Base-by-base conservation (phyloP, 2,113 vertebrate species). In the Gadus macrocephalus region DNA sequence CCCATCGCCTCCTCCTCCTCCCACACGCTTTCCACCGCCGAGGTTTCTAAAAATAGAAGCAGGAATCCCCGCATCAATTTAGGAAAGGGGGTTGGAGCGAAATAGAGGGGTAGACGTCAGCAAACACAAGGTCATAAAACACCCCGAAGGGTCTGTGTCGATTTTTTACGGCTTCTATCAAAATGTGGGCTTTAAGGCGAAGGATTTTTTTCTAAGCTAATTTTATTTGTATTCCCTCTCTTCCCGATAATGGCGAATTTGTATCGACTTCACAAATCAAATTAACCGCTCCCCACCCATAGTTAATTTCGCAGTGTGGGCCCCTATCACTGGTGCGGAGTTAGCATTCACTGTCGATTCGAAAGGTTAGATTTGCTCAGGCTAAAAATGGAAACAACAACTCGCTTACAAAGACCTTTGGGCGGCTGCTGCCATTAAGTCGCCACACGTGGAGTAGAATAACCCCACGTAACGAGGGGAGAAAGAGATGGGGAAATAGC, bases 41-140 rank as follows among this genome's bases (percentile, higher is more conserved):
- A 67, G 63, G 19, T 69, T 49, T 71, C 88, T 91, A 90, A 91
- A 91, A 90, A 90, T 91, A 91, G 89, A 82, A 80, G 31, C 83
- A 89, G 90, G 89, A 90, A 90, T 90, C 89, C 90, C 89, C 88
- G 85, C 89, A 90, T 90, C 89, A 85, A 82, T 91, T 91, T 86
- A 80, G 80, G 79, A 38, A 69, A 62, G 60, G 73, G 66, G 67
- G 65, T 35, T 27, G 27, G 60, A 1, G 56, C 20, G 31, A 49
- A 14, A 49, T 9, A 9, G 42, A 49, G 73, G 75, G 58, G 49
- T 49, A 16, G 55, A 75, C 78, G 80, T 85, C 79, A 81, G 83
- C 77, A 53, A 78, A 82, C 76, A 87, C 88, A 90, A 90, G 87
- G 90, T 90, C 90, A 90, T 83, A 81, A 83, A 78, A 35, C 66